Conservation (phyloP, 1,140 invertebrate species). For the Zaprionus lachaisei region DNA sequence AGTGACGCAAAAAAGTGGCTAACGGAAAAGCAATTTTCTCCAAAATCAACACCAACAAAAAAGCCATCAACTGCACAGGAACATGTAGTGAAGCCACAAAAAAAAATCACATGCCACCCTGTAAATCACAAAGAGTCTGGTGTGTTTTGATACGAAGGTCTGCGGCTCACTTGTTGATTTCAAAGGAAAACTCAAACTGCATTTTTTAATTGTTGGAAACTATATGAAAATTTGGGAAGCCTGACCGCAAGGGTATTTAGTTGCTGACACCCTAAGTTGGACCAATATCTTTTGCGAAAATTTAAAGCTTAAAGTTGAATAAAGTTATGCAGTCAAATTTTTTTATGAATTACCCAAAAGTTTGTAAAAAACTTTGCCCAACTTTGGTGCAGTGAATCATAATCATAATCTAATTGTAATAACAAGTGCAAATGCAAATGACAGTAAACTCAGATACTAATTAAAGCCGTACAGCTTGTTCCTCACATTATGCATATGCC, state of each 20-base stretch:
- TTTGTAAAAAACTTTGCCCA: neutral
- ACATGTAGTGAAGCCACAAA: conserved; percentile 2
- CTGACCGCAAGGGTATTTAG: neutral
- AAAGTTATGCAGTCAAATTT: conserved; percentile 12
- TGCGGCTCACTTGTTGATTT: neutral
- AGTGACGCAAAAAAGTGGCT: conserved; percentile 31
- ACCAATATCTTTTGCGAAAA: neutral
- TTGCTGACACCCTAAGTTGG: neutral
- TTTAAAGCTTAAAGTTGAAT: neutral
- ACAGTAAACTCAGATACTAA: neutral
- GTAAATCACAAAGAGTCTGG: neutral
- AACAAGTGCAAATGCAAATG: neutral
- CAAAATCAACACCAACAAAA: conserved; percentile 26
- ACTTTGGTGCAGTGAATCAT: neutral
- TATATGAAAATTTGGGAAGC: neutral
- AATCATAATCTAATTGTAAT: neutral
- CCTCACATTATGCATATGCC: conserved; percentile 32
- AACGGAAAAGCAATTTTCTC: conserved; percentile 22
- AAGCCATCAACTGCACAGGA: conserved; percentile 5
- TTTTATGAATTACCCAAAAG: neutral
- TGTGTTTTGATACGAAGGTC: neutral
- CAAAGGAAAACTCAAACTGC: neutral
- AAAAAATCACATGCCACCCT: neutral
- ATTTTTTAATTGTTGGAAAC: neutral
- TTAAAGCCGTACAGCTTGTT: neutral